Base-by-base conservation (phyloP, 2,888 invertebrate genomes). In the Drosophila borborema region DNA sequence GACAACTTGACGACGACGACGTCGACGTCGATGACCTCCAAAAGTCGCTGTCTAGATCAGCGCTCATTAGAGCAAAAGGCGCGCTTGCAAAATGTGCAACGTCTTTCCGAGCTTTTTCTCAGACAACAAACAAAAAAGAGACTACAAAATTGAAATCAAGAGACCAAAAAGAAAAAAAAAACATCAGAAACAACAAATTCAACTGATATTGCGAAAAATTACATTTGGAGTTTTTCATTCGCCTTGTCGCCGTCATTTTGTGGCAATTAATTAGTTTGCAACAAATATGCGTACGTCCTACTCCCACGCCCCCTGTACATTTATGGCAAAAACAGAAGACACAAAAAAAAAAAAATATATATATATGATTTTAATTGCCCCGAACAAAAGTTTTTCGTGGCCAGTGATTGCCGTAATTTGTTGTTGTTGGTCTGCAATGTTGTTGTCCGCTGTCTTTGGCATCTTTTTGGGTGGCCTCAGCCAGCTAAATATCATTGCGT, bases 241-340 rank as follows among this genome's bases (percentile, higher is more conserved):
- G 71, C 63, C 55, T 67, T 61, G 67, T 56, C 55, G 79, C 48
- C 55, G 74, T 69, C 78, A 74, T 85, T 90, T 86, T 80, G 81
- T 74, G 77, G 86, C 86, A 88, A 90, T 87, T 87, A 87, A 87
- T 87, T 90, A 88, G 78, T 75, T 75, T 81, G 70, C 77, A 78
- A 61, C 83, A 75, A 86, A 82, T 90, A 90, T 86, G 89, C 81
- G 88, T 82, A 64, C 77, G 67, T 67, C 74, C 65, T 75, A 31
- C 48, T 63, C 71, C 63, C 71, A 46, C 53, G 40, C 53, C 18
- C 64, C 56, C 55, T n/a, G 23, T 41, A 43, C 36, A 20, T 45
- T 2, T 65, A 46, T 41, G 53, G 55, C 45, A 60, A 34, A 31
- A 49, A 31, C 31, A 6, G n/a, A n/a, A 31, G 9, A 43, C 4